Evolutionary conservation across 2,113 vertebrate genomes (phyloP).

Genomic region (Polypterus senegalus): DNA sequence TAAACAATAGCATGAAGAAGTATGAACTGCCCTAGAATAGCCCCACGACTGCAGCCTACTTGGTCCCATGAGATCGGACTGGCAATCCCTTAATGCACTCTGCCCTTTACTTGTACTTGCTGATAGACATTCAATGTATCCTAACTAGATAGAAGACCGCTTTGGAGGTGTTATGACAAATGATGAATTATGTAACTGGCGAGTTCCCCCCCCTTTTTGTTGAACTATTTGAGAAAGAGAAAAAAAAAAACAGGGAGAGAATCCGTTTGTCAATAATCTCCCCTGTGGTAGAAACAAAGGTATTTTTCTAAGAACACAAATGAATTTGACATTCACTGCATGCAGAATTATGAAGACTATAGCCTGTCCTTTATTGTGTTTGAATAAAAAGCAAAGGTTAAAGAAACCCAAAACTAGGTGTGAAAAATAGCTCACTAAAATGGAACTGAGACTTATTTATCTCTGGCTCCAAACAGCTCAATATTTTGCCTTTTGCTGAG

Average conservation of each 20-base stretch:
- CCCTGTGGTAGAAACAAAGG: too few species aligned
- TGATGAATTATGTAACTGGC: conserved; percentile 39
- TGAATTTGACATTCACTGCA: too few species aligned
- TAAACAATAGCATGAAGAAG: conserved; percentile 38
- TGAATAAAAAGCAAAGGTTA: background rate
- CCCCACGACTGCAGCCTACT: conserved; percentile 27
- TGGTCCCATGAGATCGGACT: conserved; percentile 26
- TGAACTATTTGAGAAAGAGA: conserved; percentile 15
- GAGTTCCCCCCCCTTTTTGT: conserved; percentile 32
- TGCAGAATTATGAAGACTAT: background rate
- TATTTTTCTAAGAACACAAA: too few species aligned
- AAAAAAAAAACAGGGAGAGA: background rate
- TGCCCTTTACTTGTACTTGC: conserved; percentile 48
- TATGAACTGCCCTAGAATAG: conserved; percentile 26
- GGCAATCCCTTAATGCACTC: conserved; percentile 40
- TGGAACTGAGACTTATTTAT: too few species aligned
- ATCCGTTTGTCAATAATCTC: background rate
- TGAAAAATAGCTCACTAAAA: too few species aligned
- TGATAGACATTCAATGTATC: conserved; percentile 39
- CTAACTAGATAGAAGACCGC: conserved; percentile 34
- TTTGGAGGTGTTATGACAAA: conserved; percentile 30
- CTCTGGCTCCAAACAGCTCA: too few species aligned
- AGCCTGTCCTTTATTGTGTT: background rate
- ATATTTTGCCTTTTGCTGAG: background rate
- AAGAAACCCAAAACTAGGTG: background rate